A percentile compares a stretch with the other conserved stretches of the same genome.
phyloP scores from a whole-genome alignment of 64 coral and sea anemone genomes.

The Pocillopora verrucosa region DNA sequence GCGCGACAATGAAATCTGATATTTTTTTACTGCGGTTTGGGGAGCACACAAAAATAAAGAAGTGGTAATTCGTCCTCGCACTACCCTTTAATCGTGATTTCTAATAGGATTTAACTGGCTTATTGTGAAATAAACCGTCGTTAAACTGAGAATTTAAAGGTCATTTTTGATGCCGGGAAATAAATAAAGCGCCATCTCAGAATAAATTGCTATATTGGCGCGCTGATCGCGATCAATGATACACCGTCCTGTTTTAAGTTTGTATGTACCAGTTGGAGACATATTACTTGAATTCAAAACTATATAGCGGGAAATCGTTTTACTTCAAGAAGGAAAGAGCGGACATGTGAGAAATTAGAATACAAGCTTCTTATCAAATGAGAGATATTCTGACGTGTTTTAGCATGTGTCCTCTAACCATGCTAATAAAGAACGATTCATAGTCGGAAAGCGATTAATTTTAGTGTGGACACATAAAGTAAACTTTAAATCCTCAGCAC shows the following conservation, averaged over 20 bases:
- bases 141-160: neutral
- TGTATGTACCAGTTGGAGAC: neutral
- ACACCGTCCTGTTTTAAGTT: neutral
- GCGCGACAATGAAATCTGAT: conserved; percentile 18
- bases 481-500: neutral
- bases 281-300: neutral
- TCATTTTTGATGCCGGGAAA: neutral
- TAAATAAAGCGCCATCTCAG: neutral
- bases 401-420: neutral
- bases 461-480: neutral
- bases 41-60: neutral
- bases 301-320: neutral
- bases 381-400: neutral
- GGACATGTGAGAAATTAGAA: neutral
- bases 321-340: neutral
- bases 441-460: neutral
- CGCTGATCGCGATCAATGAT: neutral
- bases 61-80: neutral
- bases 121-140: neutral
- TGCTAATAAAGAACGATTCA: neutral
- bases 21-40: conserved; percentile 5
- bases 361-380: neutral
- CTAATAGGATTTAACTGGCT: neutral
- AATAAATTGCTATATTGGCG: neutral
- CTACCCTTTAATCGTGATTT: neutral